Conservation (phyloP, 53 echinoderm and acorn worm genomes). For the Pentamera pediparva region DNA sequence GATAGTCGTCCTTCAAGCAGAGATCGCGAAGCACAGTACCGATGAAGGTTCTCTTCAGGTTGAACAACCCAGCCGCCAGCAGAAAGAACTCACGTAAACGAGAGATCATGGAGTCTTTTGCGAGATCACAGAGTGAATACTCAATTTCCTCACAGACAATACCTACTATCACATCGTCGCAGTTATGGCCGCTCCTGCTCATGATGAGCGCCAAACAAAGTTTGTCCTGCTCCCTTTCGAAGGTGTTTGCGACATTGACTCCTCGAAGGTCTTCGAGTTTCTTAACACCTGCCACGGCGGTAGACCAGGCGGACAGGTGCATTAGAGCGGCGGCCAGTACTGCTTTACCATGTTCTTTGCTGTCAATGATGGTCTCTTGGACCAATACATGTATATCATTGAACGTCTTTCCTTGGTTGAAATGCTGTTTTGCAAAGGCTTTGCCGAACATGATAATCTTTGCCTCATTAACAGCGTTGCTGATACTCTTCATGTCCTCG, state of each 20-base stretch:
- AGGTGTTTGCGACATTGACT: background rate
- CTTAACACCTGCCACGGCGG: background rate
- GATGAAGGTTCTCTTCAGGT: conserved; percentile 3
- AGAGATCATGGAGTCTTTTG: background rate
- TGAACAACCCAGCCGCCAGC: background rate
- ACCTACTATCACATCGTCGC: background rate
- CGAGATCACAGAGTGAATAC: background rate
- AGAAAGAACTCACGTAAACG: background rate
- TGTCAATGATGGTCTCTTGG: conserved; percentile 1
- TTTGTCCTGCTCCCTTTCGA: background rate
- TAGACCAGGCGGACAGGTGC: conserved; percentile 7
- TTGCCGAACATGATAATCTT: conserved; percentile 1
- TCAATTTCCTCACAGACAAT: background rate
- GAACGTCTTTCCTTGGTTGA: background rate
- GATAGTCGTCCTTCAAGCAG: conserved; percentile 1
- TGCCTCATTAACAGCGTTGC: background rate
- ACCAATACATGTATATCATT: conserved; percentile 4
- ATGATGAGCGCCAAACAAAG: background rate
- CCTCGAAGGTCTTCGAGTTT: background rate
- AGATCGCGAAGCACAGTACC: conserved; percentile 16
- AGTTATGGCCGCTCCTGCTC: background rate
- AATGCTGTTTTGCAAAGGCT: background rate
- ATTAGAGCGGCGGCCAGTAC: conserved; percentile 10
- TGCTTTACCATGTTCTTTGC: background rate
- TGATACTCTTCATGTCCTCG: conserved; percentile 7